Evolutionary conservation across 2,797 vertebrate genomes (phyloP).

Genomic region (Lithobates sylvaticus): DNA sequence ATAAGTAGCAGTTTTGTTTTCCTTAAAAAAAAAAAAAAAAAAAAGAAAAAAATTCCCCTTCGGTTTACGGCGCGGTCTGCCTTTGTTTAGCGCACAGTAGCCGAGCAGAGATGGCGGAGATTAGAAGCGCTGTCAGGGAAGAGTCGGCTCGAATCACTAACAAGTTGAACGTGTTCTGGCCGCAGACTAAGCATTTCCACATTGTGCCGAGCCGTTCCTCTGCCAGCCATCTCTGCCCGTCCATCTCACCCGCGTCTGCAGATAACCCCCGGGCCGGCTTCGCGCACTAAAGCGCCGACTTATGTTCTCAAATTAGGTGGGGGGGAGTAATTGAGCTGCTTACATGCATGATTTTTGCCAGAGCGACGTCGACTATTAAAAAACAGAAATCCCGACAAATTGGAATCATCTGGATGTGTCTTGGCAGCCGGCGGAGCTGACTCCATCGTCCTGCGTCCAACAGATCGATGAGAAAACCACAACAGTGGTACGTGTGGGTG

Average conservation of each 20-base stretch:
- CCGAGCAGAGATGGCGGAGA: constrained; percentile 1
- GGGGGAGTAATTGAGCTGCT: constrained; percentile 60
- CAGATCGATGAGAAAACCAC: constrained; percentile 69
- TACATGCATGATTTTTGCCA: constrained; percentile 68
- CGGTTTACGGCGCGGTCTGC: neutral
- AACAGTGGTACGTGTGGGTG: constrained; percentile 74
- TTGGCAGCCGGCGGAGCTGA: constrained; percentile 67
- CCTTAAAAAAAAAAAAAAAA: constrained; percentile 29
- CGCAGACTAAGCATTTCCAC: constrained; percentile 64
- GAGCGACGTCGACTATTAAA: constrained; percentile 71
- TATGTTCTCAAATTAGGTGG: constrained; percentile 60
- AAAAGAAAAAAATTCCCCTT: neutral
- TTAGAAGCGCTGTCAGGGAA: neutral
- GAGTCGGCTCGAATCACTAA: constrained; percentile 55
- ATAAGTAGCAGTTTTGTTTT: constrained; percentile 39
- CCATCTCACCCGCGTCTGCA: constrained; percentile 56
- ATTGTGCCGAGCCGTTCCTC: neutral
- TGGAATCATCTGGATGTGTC: constrained; percentile 74
- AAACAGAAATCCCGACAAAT: constrained; percentile 71
- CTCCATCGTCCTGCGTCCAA: constrained; percentile 70
- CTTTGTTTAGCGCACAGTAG: constrained; percentile 50
- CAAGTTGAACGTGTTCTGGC: constrained; percentile 63
- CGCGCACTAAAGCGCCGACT: constrained; percentile 46
- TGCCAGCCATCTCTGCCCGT: constrained; percentile 26
- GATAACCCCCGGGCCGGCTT: constrained; percentile 60